These are phyloP conservation scores for Brachionus plicatilis DNA, from an alignment of 1,140 invertebrate genomes.

Conservation along the genomic window DNA sequence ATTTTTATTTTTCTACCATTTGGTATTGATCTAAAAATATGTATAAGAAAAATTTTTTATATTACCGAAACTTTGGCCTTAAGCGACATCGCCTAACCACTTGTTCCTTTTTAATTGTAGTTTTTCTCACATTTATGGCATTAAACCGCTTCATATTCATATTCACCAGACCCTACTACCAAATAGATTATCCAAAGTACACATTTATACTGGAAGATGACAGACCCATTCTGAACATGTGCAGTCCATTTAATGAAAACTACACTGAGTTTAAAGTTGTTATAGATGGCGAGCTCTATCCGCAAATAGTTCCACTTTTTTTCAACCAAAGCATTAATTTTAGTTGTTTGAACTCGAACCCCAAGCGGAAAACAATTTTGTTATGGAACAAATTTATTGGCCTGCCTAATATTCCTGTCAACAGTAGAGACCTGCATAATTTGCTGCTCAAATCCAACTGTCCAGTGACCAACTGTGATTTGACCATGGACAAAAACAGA, in stretches of 20 bases:
- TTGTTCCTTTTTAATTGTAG: not conserved
- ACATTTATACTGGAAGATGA: not conserved
- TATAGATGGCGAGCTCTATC: slow-evolving; percentile 5
- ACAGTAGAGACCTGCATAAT: not conserved
- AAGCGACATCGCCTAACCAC: not conserved
- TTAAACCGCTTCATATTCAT: not conserved
- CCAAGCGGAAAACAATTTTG: slow-evolving; percentile 4
- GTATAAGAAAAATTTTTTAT: not conserved
- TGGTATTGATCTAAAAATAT: not conserved
- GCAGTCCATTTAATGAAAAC: not conserved
- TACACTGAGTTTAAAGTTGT: not conserved
- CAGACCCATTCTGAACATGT: not conserved
- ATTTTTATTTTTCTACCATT: no score
- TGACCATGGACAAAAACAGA: not conserved
- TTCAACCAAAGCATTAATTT: not conserved
- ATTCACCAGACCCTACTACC: not conserved
- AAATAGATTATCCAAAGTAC: not conserved
- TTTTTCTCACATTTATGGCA: not conserved
- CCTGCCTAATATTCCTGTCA: not conserved
- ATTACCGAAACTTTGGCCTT: not conserved
- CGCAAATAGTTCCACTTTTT: slow-evolving; percentile 5
- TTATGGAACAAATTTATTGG: slow-evolving; percentile 15
- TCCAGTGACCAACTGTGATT: slow-evolving; percentile 9
- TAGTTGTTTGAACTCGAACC: not conserved
- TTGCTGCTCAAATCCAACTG: not conserved